These are phyloP conservation scores for Chloromyia formosa DNA, from an alignment of 2,888 invertebrate species.

Conservation along the genomic window DNA sequence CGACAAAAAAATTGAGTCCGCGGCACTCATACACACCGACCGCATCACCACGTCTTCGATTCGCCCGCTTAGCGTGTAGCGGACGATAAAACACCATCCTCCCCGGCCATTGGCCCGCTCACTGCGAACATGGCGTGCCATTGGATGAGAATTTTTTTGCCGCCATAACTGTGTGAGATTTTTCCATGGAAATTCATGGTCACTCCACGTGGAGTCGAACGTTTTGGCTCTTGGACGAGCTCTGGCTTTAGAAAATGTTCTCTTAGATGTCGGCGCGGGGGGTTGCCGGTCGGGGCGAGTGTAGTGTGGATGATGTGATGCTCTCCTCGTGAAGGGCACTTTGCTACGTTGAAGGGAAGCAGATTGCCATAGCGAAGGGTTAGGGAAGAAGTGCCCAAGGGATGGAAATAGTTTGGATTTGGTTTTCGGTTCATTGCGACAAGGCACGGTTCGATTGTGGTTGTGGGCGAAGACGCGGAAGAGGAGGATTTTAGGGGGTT, in stretches of 20 bases:
- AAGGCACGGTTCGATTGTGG: not conserved
- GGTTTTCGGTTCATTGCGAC: constrained; percentile 36
- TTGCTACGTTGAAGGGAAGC: constrained; percentile 30
- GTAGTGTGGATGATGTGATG: constrained; percentile 7
- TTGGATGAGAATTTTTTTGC: constrained; percentile 34
- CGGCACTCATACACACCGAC: not conserved
- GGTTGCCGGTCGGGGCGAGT: not conserved
- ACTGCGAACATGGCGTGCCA: not conserved
- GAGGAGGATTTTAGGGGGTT: not conserved
- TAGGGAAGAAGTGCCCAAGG: not conserved
- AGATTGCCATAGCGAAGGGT: not conserved
- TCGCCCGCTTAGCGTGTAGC: constrained; percentile 5
- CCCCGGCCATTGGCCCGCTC: constrained; percentile 13
- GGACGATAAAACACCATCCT: not conserved
- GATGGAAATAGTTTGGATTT: constrained; percentile 36
- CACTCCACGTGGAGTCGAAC: constrained; percentile 40
- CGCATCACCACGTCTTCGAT: not conserved
- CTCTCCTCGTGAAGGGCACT: constrained; percentile 35
- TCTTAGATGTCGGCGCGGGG: not conserved
- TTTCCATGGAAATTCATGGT: constrained; percentile 8
- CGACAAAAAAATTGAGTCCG: constrained; percentile 23
- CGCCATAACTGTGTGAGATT: constrained; percentile 1
- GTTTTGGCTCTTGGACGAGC: not conserved
- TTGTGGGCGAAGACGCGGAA: not conserved
- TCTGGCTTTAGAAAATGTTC: not conserved